Evolutionary conservation across 2,113 vertebrate genomes (phyloP), one percentile per base, ranked within the genome.

Genomic region (Tenrec ecaudatus): DNA sequence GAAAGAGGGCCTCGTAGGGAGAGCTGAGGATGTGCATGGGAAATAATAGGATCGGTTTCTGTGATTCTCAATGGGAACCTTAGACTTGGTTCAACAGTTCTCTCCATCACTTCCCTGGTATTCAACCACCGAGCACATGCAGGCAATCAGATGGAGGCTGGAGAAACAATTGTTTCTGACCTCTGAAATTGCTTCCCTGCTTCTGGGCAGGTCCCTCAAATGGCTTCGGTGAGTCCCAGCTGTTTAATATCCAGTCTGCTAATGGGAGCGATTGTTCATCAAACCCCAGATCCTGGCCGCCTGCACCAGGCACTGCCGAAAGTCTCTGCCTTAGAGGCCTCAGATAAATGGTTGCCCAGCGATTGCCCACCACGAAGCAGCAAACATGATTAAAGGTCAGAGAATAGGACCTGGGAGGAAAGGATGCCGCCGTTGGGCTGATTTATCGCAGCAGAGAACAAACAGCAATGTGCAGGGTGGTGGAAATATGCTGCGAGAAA

Each of bases 331-430:
- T 0, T 33, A 88, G 80, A 95, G 88, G 87, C 95, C 91, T 92
- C 93, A 96, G 85, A 95, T 64, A 92, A 96, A 95, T 0, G 76
- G 77, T 86, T 62, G n/a, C 75, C 29, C 0, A 47, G 94, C 7
- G n/a, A 91, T 90, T 25, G 40, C 78, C 87, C 89, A 82, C 62
- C 69, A 71, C 89, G 91, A 95, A 94, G 76, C 89, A 89, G 86
- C 93, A 95, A 96, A 97, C 86, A 83, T 95, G 93, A 97, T 97
- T 95, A 97, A 97, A 96, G 90, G 47, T 94, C 64, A 86, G 94
- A 93, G 95, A 95, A 97, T 95, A 85, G 94, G 95, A 81, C 96
- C 96, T 93, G 64, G 57, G 97, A 96, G 96, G 85, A 90, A 96
- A 97, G 88, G 79, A 96, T 94, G 91, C 93, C 91, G 79, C 90